These are phyloP conservation scores for Bradynema listronoti DNA, from an alignment of 1,140 invertebrate species.

Conservation along the genomic window DNA sequence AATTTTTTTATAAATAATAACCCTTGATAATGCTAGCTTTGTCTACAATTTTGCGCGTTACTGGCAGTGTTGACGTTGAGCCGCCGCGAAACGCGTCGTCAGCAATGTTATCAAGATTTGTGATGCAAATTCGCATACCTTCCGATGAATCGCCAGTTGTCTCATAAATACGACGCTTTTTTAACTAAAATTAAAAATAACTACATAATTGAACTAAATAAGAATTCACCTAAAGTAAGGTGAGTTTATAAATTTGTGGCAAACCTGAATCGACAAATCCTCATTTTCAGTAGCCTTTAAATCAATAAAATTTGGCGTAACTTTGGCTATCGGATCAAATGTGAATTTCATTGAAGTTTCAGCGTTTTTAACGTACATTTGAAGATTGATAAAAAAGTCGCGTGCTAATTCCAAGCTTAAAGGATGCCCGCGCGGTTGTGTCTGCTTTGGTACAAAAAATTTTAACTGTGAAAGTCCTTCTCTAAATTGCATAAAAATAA, in stretches of 20 bases:
- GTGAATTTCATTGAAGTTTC: constrained; percentile 8
- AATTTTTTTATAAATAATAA: constrained; percentile 12
- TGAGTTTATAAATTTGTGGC: neutral
- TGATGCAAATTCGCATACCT: constrained; percentile 4
- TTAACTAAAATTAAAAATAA: constrained; percentile 15
- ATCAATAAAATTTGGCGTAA: neutral
- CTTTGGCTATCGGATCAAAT: constrained; percentile 12
- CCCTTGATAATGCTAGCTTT: constrained; percentile 26
- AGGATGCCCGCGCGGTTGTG: constrained; percentile 26
- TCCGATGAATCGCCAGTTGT: constrained; percentile 1
- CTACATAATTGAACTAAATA: neutral
- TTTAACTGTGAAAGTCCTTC: constrained; percentile 32
- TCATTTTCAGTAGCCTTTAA: neutral
- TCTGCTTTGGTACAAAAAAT: constrained; percentile 28
- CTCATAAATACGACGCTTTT: constrained; percentile 24
- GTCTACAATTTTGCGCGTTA: constrained; percentile 23
- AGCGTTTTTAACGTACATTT: constrained; percentile 33
- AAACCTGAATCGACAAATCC: neutral
- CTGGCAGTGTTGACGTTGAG: neutral
- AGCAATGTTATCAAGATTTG: constrained; percentile 19
- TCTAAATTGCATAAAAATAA: constrained; percentile 15
- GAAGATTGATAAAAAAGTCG: constrained; percentile 22
- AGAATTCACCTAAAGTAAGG: too few species aligned
- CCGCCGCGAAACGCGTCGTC: constrained; percentile 16
- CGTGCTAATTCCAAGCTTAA: constrained; percentile 23